Base-by-base conservation (phyloP, 1,140 invertebrate species). In the Brachystomella parvula region DNA sequence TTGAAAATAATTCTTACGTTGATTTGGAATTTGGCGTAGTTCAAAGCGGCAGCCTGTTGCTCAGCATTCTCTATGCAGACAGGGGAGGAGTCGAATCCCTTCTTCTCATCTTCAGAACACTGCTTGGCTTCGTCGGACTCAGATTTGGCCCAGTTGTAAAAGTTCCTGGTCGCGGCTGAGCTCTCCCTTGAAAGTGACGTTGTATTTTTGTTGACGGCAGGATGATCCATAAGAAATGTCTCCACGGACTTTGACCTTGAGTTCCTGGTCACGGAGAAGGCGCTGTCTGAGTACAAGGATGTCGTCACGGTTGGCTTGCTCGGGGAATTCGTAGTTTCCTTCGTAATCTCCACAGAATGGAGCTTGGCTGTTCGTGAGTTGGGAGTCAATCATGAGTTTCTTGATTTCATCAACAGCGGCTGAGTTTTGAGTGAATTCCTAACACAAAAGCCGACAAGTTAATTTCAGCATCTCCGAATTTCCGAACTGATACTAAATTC, bases 11-110 rank as follows among this genome's bases (percentile, higher is more conserved):
- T n/a, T n/a, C n/a, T 53, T 53, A 53, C 49, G 3, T 24, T 15
- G 29, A 71, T 2, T 30, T 49, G 47, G 15, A 71, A 57, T 29
- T 66, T 28, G 17, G 30, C 26, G 28, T 49, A 29, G 68, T 73
- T 73, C 19, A 73, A 49, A 58, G 66, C 66, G 32, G 71, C 63
- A 53, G 71, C 71, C 63, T 73, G 68, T 47, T 73, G 56, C 21
- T 64, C 61, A 53, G 67, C 56, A 30, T 65, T 66, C 21, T 30
- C 29, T 19, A 68, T 26, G 57, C 71, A 73, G 63, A 70, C 53
- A 19, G 31, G 61, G 15, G 71, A 73, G 24, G 61, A 56, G 53
- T 35, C 47, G 71, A 73, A 73, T 64, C 66, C 68, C 28, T 63
- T 61, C 56, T 66, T 61, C 44, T 73, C 67, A 32, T 73, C 71